Percentiles rank a stretch among this genome's conserved stretches.
These are phyloP conservation scores for Eupithecia vulgata DNA, from an alignment of 2,888 invertebrate genomes.

Conservation along the genomic window DNA sequence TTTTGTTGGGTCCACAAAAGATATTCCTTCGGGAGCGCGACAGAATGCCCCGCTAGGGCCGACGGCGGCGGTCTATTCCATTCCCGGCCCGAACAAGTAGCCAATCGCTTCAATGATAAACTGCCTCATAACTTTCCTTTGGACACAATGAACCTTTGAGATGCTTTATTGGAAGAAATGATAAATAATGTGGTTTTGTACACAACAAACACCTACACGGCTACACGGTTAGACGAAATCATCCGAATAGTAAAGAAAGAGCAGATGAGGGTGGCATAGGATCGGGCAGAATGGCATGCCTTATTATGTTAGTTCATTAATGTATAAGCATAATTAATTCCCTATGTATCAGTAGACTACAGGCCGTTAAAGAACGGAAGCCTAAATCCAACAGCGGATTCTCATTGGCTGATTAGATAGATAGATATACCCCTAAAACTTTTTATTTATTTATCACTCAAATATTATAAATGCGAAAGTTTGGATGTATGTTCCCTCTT, in stretches of 20 bases:
- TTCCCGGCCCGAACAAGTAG: slow-evolving; percentile 47
- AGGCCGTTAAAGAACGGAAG: not conserved
- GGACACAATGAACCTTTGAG: slow-evolving; percentile 50
- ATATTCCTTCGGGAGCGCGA: slow-evolving; percentile 49
- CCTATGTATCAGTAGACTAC: too few species aligned
- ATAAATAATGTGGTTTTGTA: slow-evolving; percentile 19
- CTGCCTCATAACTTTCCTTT: slow-evolving; percentile 53
- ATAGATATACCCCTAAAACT: not conserved
- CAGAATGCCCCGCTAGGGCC: slow-evolving; percentile 29
- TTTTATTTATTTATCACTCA: not conserved
- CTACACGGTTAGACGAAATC: not conserved
- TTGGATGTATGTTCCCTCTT: too few species aligned
- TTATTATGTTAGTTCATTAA: too few species aligned
- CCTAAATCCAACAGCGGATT: not conserved
- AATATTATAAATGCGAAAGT: too few species aligned
- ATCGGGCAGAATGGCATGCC: not conserved
- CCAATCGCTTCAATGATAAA: slow-evolving; percentile 48
- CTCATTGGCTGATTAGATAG: not conserved
- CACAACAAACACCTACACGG: not conserved
- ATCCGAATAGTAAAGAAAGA: not conserved
- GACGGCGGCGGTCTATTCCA: slow-evolving; percentile 39
- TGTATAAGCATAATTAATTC: too few species aligned
- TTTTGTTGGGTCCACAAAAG: slow-evolving; percentile 55
- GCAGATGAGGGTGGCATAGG: not conserved
- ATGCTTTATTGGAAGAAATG: slow-evolving; percentile 17